phyloP scores from a whole-genome alignment of 2,113 vertebrate genomes.

The Sinocyclocheilus maitianheensis region DNA sequence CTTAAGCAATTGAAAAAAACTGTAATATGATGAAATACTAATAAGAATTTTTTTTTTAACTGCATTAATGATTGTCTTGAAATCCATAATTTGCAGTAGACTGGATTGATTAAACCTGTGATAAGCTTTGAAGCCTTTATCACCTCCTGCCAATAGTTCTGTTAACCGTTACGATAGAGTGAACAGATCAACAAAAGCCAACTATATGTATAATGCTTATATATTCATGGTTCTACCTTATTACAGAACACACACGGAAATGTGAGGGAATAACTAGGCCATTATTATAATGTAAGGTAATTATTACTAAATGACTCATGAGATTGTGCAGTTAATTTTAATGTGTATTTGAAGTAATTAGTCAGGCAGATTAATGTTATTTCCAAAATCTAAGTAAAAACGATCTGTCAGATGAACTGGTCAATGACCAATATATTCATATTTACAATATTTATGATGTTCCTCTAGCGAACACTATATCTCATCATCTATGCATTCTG shows the following conservation, averaged over 20 bases:
- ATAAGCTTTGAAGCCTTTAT: neutral
- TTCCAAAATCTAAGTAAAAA: neutral
- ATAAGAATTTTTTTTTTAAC: too few species aligned
- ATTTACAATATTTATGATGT: neutral
- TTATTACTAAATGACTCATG: too few species aligned
- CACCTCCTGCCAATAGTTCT: too few species aligned
- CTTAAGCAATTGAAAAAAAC: too few species aligned
- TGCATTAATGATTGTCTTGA: too few species aligned
- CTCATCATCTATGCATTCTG: neutral
- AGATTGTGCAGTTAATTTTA: too few species aligned
- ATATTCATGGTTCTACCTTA: neutral
- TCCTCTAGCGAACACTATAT: neutral
- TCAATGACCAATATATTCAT: neutral
- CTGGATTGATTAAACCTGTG: neutral
- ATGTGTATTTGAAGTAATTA: too few species aligned
- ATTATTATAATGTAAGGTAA: neutral
- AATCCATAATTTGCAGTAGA: neutral
- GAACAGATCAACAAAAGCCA: too few species aligned
- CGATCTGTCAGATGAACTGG: neutral
- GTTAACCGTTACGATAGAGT: too few species aligned
- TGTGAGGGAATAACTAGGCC: neutral
- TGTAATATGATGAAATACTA: too few species aligned
- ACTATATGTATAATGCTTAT: neutral
- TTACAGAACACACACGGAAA: neutral
- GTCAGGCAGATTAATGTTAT: neutral